Evolutionary conservation across 2,888 invertebrate genomes (phyloP), one percentile per base, ranked within the genome.

Genomic region (Scaeva pyrastri): DNA sequence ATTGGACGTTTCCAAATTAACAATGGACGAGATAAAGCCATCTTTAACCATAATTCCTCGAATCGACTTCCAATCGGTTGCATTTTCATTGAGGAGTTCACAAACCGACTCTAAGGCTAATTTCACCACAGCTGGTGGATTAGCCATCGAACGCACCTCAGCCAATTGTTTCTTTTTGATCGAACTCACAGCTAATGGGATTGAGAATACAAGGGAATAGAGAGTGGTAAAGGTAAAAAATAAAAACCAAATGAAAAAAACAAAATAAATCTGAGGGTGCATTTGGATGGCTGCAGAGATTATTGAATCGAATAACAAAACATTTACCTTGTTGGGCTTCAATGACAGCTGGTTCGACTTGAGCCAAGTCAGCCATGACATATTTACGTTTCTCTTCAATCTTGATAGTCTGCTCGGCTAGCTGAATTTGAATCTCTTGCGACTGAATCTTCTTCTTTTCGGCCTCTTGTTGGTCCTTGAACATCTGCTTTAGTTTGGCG

Each of bases 401-500:
- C 91, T 97, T 96, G 82, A 97, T 95, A 0, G 98, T 98, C 94
- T 99, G 98, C 90, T 97, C 96, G 76, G 96, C 96, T 90, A 97
- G 92, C 92, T 95, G 94, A 45, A 94, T 94, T 93, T 98, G 98
- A 91, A 99, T 97, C 91, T 99, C 98, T 92, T 99, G 98, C 90
- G 98, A 98, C 90, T 98, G 98, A 45, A 98, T 97, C 93, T 99
- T 99, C 93, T 99, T 98, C 94, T 98, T 97, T 92, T 99, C 99
- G 2, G 99, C 99, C 92, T 99, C 99, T 91, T 99, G 99, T 92
- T 99, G 99, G 93, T 99, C 98, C 93, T 98, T 98, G 62, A 99
- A 97, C 99, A 99, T 99, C 93, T 99, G 99, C 88, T 98, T 96
- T 66, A 99, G 94, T 93, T 99, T 99, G n/a, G 98, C 97, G 92